These are phyloP conservation scores for Musca domestica DNA, from an alignment of 1,140 invertebrate genomes.

Conservation along the genomic window DNA sequence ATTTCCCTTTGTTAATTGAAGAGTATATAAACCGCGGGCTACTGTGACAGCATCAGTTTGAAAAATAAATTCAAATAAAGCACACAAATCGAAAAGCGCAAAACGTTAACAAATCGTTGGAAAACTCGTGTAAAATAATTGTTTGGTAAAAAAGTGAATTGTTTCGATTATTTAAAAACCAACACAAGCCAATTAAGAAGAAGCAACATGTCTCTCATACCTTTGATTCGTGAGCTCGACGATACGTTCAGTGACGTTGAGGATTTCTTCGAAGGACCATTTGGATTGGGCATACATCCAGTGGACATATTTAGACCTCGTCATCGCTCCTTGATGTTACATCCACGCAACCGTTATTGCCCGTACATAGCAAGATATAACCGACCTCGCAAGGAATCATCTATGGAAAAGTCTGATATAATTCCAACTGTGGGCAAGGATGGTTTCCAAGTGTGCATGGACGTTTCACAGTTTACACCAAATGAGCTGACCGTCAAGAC, in stretches of 20 bases:
- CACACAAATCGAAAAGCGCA: no score
- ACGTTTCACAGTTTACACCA: slow-evolving; percentile 82
- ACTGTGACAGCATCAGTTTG: neutral
- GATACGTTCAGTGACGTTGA: slow-evolving; percentile 28
- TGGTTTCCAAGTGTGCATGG: slow-evolving; percentile 68
- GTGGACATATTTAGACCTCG: slow-evolving; percentile 41
- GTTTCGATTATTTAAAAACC: no score
- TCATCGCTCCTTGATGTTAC: slow-evolving; percentile 4
- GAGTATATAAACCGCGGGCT: no score
- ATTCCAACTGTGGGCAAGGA: slow-evolving; percentile 56
- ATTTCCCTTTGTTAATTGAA: no score
- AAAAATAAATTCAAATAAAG: slow-evolving; percentile 4
- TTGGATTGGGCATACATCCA: slow-evolving; percentile 47
- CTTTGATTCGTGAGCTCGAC: slow-evolving; percentile 43
- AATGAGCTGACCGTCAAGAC: slow-evolving; percentile 81
- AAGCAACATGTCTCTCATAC: neutral
- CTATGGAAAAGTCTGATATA: slow-evolving; percentile 26
- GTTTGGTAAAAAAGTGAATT: no score
- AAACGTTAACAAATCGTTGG: no score
- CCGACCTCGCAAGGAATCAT: neutral
- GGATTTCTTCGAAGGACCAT: slow-evolving; percentile 44
- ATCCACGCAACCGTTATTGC: slow-evolving; percentile 9
- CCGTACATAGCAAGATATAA: slow-evolving; percentile 4
- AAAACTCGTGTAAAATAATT: no score
- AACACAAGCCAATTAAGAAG: no score